phyloP scores from a whole-genome alignment of 2,888 invertebrate genomes.

The Sarcophaga subvicina region DNA sequence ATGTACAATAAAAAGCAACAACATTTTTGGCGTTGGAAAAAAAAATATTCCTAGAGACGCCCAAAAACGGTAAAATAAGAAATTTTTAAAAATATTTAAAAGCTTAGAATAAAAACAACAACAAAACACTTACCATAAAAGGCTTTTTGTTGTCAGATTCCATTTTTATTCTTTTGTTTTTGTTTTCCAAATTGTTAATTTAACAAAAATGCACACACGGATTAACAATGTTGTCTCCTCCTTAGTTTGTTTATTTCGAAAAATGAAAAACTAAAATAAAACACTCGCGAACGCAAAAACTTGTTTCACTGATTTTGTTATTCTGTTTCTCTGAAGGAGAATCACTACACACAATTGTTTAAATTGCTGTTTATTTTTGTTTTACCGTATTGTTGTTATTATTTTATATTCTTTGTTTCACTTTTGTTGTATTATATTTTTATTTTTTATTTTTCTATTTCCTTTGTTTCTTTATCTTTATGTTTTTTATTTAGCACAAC shows the following conservation, averaged over 20 bases:
- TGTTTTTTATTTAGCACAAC: conserved; percentile 62
- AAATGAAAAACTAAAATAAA: too few relatives aligned
- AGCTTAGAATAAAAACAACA: background rate
- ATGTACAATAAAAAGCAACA: background rate
- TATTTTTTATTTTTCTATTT: background rate
- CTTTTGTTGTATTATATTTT: background rate
- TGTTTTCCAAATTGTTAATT: conserved; percentile 15
- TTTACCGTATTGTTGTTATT: background rate
- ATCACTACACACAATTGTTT: conserved; percentile 45
- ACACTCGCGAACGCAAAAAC: too few relatives aligned
- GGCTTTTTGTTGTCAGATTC: conserved; percentile 74
- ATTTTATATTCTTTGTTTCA: conserved; percentile 33
- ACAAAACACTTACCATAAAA: conserved; percentile 72
- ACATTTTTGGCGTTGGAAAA: background rate
- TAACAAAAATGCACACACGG: background rate
- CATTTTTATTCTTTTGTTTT: conserved; percentile 68
- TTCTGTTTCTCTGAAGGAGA: too few relatives aligned
- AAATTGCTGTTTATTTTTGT: conserved; percentile 37
- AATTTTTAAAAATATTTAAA: background rate
- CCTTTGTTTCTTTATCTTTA: conserved; percentile 36
- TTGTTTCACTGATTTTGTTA: too few relatives aligned
- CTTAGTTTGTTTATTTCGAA: too few relatives aligned
- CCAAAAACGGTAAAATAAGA: conserved; percentile 26
- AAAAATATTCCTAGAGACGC: conserved; percentile 44
- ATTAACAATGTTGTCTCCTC: too few relatives aligned